A percentile compares a stretch with the other conserved stretches of the same genome.
Conservation (phyloP, 2,888 invertebrate genomes). For the Ctenicera cuprea region DNA sequence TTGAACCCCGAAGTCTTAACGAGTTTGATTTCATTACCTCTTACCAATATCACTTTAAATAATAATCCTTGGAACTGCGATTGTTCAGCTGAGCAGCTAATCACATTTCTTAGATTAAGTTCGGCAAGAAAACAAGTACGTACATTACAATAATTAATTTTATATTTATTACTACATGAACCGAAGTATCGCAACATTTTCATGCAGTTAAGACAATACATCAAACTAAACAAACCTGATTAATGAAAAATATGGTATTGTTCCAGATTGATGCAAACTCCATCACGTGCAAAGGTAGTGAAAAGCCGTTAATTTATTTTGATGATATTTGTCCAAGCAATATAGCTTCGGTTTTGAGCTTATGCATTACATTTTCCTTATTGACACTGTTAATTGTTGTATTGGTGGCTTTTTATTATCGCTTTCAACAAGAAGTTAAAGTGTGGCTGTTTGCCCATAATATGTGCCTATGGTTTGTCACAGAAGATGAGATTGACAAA, state of each 20-base stretch:
- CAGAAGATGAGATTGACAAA: constrained; percentile 82
- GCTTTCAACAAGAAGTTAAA: constrained; percentile 78
- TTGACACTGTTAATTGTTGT: constrained; percentile 71
- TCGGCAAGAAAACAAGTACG: constrained; percentile 66
- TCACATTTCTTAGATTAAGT: constrained; percentile 67
- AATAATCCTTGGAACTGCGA: constrained; percentile 79
- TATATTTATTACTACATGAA: no score
- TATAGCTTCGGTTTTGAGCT: constrained; percentile 49
- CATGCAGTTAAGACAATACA: no score
- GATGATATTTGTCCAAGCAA: constrained; percentile 72
- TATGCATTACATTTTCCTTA: constrained; percentile 67
- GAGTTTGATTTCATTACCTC: constrained; percentile 66
- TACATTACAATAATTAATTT: constrained; percentile 7
- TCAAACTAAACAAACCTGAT: no score
- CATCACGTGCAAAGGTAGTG: constrained; percentile 30
- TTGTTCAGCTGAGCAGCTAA: constrained; percentile 73
- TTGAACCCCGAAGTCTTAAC: constrained; percentile 72
- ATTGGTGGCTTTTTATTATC: constrained; percentile 72
- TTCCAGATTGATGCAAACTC: constrained; percentile 44
- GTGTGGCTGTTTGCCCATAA: constrained; percentile 79
- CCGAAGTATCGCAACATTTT: no score
- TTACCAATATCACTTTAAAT: constrained; percentile 70
- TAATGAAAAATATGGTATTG: no score
- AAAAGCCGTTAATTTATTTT: constrained; percentile 19
- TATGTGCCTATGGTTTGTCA: constrained; percentile 78